Base-by-base conservation (phyloP, 2,797 vertebrate genomes). In the Gila robusta region DNA sequence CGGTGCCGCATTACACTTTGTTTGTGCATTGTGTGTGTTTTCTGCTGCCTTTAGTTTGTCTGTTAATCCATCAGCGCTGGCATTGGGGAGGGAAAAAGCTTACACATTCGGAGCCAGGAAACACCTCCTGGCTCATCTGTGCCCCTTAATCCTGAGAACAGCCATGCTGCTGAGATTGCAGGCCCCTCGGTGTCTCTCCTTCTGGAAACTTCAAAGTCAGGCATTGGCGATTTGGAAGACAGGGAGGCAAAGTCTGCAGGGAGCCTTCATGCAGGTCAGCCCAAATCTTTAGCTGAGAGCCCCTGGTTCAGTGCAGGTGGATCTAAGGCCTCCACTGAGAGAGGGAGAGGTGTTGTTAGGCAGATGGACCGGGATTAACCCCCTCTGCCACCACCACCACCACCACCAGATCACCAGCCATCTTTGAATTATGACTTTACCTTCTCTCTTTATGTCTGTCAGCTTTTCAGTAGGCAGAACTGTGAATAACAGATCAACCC, bases 181-280 rank as follows among this genome's bases (percentile, higher is more conserved):
- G 91, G 84, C 80, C 90, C 90, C 92, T 92, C 91, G 84, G 93
- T 94, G 94, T 91, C 92, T 91, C 88, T 90, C 91, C 84, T 88
- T 93, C 94, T 94, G 92, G 90, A 88, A 86, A 94, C 94, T 94
- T 95, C 94, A 96, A 95, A 96, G 95, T 92, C 91, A 37, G 88
- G 88, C 90, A 88, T 87, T 90, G 91, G 89, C 59, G 62, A 79
- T 49, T 73, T 74, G 89, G 83, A 81, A 71, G 52, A 54, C 32
- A 90, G 89, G 83, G 91, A 91, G 92, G 80, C 72, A 88, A 91
- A 91, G 91, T 92, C 89, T 66, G 59, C 87, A 66, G 88, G 81
- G 64, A 89, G 83, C 82, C 78, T 88, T 70, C 82, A 83, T 79
- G 47, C 79, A 88, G 87, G 90, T 92, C 91, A 89, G 92, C 83